A percentile compares a stretch with the other conserved stretches of the same genome.
phyloP scores from a whole-genome alignment of 2,888 invertebrate genomes.

The Leptopilina syphax region DNA sequence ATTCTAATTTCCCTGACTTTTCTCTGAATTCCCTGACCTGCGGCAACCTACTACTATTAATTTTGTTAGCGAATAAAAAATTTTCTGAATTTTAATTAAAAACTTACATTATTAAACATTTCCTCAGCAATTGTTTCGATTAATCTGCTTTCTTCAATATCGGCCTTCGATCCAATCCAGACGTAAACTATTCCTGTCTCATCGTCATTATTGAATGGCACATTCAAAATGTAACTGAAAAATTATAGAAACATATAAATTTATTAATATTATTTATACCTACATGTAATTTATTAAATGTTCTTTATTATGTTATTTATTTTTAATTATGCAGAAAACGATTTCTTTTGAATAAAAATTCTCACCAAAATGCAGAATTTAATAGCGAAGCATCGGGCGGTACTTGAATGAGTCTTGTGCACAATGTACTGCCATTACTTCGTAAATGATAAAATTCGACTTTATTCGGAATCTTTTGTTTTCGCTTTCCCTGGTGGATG shows the following conservation, averaged over 20 bases:
- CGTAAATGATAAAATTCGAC: constrained; percentile 97
- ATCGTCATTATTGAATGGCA: constrained; percentile 93
- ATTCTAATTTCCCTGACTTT: too few relatives aligned
- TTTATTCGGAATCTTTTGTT: constrained; percentile 74
- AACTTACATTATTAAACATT: constrained; percentile 90
- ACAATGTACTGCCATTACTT: constrained; percentile 96
- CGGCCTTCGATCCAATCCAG: constrained; percentile 93
- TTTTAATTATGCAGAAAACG: background rate
- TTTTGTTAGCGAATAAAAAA: background rate
- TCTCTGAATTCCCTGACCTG: too few relatives aligned
- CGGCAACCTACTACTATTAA: too few relatives aligned
- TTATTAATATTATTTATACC: constrained; percentile 31
- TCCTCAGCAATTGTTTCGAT: constrained; percentile 95
- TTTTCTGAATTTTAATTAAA: background rate
- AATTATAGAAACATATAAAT: constrained; percentile 58
- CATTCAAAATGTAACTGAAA: constrained; percentile 92
- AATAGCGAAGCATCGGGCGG: constrained; percentile 89
- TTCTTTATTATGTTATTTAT: background rate
- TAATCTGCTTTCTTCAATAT: constrained; percentile 90
- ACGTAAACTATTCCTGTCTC: constrained; percentile 95
- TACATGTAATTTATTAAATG: too few relatives aligned
- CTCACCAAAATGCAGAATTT: constrained; percentile 96
- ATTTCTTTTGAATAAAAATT: constrained; percentile 41
- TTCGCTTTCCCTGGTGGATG: constrained; percentile 92
- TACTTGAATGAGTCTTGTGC: constrained; percentile 94